Conservation (phyloP, 2,113 vertebrate species). For the Okapia johnstoni region DNA sequence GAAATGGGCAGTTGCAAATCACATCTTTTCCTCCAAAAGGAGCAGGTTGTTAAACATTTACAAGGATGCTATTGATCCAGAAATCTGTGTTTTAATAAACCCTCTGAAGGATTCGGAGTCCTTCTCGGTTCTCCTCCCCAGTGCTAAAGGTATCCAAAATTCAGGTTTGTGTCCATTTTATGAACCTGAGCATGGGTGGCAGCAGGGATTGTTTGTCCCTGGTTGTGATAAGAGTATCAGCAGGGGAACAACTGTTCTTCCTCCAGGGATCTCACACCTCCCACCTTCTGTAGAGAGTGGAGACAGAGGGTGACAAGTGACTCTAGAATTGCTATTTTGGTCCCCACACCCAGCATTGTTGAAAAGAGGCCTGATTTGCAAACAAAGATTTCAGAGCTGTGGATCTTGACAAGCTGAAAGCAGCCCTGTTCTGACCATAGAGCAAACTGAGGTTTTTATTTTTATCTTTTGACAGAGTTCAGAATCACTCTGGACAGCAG, state of each 20-base stretch:
- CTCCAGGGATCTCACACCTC: not conserved
- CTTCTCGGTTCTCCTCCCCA: not conserved
- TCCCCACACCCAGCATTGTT: not conserved
- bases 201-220: not conserved
- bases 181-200: not conserved
- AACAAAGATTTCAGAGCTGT: constrained; percentile 3
- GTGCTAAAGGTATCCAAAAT: not conserved
- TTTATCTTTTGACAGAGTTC: not conserved
- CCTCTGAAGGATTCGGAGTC: not conserved
- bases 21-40: not conserved
- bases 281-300: not conserved
- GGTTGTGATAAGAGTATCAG: not conserved
- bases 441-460: not conserved
- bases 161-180: not conserved
- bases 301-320: not conserved
- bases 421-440: constrained; percentile 20
- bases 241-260: not conserved
- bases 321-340: not conserved
- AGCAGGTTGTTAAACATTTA: not conserved
- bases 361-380: constrained; percentile 26
- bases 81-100: constrained; percentile 11
- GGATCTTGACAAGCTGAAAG: constrained; percentile 21
- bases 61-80: not conserved
- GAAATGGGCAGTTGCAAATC: constrained; percentile 30
- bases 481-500: not conserved